phyloP scores from a whole-genome alignment of 2,888 invertebrate species.

The Macroteleia sp. region DNA sequence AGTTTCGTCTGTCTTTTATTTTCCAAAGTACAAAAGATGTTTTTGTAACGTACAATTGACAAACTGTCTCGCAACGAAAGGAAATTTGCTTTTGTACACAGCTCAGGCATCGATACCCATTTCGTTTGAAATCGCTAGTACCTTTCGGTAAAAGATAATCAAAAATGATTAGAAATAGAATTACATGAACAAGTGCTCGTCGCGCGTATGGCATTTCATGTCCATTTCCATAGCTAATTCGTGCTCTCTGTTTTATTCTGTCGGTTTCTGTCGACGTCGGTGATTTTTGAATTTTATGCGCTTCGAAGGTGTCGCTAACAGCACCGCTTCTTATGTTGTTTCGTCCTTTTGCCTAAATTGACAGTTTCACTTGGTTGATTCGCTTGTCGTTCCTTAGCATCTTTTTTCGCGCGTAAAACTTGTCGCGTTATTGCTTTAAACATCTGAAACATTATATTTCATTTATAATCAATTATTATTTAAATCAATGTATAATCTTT shows the following conservation, averaged over 20 bases:
- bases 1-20: too few species aligned
- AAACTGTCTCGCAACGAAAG: constrained; percentile 1
- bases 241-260: constrained; percentile 71
- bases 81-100: constrained; percentile 57
- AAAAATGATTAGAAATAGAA: constrained; percentile 69
- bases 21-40: constrained; percentile 5
- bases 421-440: constrained; percentile 90
- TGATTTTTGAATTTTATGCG: constrained; percentile 13
- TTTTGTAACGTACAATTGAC: background rate
- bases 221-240: constrained; percentile 70
- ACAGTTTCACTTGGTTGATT: constrained; percentile 88
- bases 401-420: constrained; percentile 94
- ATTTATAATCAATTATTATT: too few species aligned
- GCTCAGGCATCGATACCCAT: constrained; percentile 58
- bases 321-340: constrained; percentile 85
- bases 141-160: constrained; percentile 48
- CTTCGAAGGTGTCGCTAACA: constrained; percentile 75
- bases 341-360: constrained; percentile 88
- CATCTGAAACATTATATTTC: constrained; percentile 86
- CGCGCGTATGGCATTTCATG: constrained; percentile 71
- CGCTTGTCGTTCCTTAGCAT: constrained; percentile 90
- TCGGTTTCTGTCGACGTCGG: constrained; percentile 65
- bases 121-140: constrained; percentile 27
- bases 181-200: constrained; percentile 68
- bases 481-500: too few species aligned